phyloP scores from a whole-genome alignment of 2,797 vertebrate genomes.

The Lagorchestes hirsutus region DNA sequence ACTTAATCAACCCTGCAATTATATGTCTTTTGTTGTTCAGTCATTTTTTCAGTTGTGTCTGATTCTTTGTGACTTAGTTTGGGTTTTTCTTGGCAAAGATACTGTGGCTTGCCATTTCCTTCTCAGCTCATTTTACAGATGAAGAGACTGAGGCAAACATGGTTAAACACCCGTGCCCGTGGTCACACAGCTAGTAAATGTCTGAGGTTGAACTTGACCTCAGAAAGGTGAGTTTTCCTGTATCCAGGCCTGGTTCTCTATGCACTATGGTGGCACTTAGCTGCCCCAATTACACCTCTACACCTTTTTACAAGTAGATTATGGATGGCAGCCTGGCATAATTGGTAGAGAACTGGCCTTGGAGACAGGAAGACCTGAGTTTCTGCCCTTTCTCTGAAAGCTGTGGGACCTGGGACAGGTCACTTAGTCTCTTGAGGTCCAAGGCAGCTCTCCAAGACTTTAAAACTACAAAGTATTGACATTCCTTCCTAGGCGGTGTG shows the following conservation, averaged over 20 bases:
- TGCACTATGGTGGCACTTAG: not conserved
- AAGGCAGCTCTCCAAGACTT: not conserved
- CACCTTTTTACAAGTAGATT: not conserved
- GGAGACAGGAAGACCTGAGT: not conserved
- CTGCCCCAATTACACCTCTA: not conserved
- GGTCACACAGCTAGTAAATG: not conserved
- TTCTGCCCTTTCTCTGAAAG: not conserved
- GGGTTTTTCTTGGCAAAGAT: not conserved
- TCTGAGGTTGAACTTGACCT: not conserved
- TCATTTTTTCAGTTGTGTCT: not conserved
- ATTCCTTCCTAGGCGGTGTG: not conserved
- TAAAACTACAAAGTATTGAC: not conserved
- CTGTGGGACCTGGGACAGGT: not conserved
- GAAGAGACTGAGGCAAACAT: not conserved
- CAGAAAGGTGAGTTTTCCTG: not conserved
- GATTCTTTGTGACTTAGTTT: not conserved
- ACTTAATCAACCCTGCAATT: not conserved
- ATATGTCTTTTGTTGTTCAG: not conserved
- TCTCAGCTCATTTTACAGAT: not conserved
- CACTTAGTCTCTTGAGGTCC: not conserved
- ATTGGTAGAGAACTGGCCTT: not conserved
- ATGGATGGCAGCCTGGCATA: not conserved
- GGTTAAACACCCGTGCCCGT: not conserved
- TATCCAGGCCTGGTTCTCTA: not conserved
- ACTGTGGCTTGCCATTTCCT: not conserved